Base-by-base conservation (phyloP, 2,888 invertebrate species). In the Ametastegia equiseti region DNA sequence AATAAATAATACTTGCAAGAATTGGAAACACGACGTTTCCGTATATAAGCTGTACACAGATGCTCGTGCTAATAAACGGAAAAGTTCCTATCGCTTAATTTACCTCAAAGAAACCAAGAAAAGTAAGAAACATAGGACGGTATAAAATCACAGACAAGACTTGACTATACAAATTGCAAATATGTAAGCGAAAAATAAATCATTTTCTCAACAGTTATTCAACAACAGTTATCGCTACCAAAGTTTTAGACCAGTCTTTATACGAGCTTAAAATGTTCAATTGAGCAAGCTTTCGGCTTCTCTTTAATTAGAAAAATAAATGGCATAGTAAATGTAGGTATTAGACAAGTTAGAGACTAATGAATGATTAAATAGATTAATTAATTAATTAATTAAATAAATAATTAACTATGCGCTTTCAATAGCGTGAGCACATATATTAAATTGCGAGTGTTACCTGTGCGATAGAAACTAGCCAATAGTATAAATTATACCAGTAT, bases 51-150 rank as follows among this genome's bases (percentile, higher is more conserved):
- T 69, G 13, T 30, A 71, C 36, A 47, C 71, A 54, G n/a, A 36
- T 75, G 54, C 33, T 54, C 54, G 54, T 54, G 19, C 75, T 75
- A 54, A 45, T 23, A 45, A 33, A 47, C n/a, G 47, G 33, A 75
- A 36, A 75, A 75, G 75, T 75, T 75, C 75, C 75, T 75, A 75
- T 54, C 19, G 50, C 36, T 54, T 75, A 36, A 75, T 50, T 54
- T 54, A 75, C 54, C 19, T 54, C 19, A 39, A 75, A 54, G 15
- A 45, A 45, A 30, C 5, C 15, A 60, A 30, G 5, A 45, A 42
- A 47, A 71, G 13, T 45, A 19, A 71, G 27, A 27, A 30, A 27
- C 19, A n/a, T 27, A 47, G 47, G 33, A 45, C 27, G 15, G 45
- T 13, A 1, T 50, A 54, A n/a, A 33, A 54, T 54, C 75, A 54